These are phyloP conservation scores for Acanthosepion esculentum DNA, from an alignment of 2,888 invertebrate genomes.

Conservation along the genomic window DNA sequence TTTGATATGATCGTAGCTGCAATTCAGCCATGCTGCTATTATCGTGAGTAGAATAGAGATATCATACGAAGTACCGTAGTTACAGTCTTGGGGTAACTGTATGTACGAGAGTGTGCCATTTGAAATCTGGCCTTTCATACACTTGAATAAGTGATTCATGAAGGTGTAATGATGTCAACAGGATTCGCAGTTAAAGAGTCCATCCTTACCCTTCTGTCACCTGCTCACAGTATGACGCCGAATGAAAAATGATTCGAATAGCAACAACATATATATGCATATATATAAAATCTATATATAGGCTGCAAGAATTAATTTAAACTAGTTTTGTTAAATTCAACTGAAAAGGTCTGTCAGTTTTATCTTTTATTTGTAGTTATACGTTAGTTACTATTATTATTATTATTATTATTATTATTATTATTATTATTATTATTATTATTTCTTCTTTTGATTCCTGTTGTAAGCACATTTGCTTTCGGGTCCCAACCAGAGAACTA, in stretches of 20 bases:
- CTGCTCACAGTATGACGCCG: not conserved
- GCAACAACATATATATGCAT: not conserved
- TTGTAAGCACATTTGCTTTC: too few species aligned
- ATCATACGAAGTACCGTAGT: not conserved
- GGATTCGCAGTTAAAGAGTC: not conserved
- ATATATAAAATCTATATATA: not conserved
- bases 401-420: too few species aligned
- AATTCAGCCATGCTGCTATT: not conserved
- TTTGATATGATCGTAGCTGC: not conserved
- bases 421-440: too few species aligned
- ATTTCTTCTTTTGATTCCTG: too few species aligned
- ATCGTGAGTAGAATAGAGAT: not conserved
- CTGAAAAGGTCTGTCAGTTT: too few species aligned
- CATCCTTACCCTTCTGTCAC: not conserved
- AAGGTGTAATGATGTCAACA: not conserved
- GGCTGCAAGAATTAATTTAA: too few species aligned
- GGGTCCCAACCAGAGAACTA: too few species aligned
- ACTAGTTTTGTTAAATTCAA: too few species aligned
- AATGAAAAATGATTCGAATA: not conserved
- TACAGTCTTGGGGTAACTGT: not conserved
- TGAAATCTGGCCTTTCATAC: not conserved
- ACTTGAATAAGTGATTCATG: conserved; percentile 11
- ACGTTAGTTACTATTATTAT: too few species aligned
- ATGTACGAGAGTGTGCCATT: not conserved
- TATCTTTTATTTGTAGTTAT: too few species aligned